phyloP scores from a whole-genome alignment of 2,888 invertebrate genomes.

The Digitonthophagus gazella region DNA sequence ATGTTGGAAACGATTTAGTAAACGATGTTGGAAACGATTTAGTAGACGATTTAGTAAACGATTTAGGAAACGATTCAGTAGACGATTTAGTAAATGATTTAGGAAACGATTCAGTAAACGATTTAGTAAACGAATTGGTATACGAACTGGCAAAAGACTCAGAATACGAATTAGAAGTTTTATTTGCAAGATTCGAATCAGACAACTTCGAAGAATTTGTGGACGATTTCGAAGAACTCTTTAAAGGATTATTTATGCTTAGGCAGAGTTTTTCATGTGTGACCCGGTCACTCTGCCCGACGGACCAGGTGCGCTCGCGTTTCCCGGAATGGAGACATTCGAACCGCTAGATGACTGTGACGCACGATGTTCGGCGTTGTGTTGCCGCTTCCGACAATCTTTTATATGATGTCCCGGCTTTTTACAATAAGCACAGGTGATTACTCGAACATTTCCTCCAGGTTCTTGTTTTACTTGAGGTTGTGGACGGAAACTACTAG shows the following conservation, averaged over 20 bases:
- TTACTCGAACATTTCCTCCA: conserved; percentile 1
- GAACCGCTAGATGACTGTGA: too few species aligned
- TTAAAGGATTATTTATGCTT: too few species aligned
- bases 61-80: too few species aligned
- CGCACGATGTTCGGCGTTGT: not conserved
- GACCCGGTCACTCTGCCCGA: too few species aligned
- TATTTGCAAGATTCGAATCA: not conserved
- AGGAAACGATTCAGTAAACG: too few species aligned
- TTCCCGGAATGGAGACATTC: too few species aligned
- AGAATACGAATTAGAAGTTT: conserved; percentile 6
- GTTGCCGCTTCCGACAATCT: conserved; percentile 20
- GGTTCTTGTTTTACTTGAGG: conserved; percentile 4
- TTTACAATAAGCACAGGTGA: conserved; percentile 18
- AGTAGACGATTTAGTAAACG: too few species aligned
- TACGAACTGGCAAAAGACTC: too few species aligned
- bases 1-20: not conserved
- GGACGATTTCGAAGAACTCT: too few species aligned
- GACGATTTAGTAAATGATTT: too few species aligned
- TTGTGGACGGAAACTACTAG: not conserved
- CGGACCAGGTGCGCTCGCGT: too few species aligned
- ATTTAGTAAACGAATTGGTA: not conserved
- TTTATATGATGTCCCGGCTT: conserved; percentile 17
- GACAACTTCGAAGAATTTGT: not conserved
- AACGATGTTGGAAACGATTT: not conserved
- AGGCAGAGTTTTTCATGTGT: too few species aligned